Evolutionary conservation across 2,797 vertebrate genomes (phyloP).

Genomic region (Acipenser oxyrinchus): DNA sequence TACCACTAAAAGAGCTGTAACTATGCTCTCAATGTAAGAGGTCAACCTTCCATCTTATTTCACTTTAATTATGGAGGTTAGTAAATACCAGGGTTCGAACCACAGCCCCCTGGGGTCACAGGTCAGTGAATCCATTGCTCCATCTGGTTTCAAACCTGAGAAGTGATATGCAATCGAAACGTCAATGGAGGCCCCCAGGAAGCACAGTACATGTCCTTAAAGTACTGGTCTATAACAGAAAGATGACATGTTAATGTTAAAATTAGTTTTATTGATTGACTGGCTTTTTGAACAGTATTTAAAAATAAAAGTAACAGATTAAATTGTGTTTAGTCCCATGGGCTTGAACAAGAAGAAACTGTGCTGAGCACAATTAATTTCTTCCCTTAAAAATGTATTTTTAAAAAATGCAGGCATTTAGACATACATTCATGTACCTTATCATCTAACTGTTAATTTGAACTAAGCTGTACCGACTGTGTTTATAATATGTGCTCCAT

Average conservation of each 20-base stretch:
- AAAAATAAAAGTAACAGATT: not conserved
- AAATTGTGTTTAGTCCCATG: too few relatives aligned
- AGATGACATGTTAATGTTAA: not conserved
- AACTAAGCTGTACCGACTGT: too few relatives aligned
- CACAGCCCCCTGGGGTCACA: not conserved
- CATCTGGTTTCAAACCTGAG: not conserved
- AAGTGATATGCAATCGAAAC: not conserved
- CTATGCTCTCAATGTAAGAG: too few relatives aligned
- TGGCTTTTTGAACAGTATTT: not conserved
- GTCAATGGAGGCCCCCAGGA: not conserved
- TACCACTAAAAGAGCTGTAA: too few relatives aligned
- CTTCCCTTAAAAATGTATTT: constrained; percentile 13
- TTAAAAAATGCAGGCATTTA: constrained; percentile 7
- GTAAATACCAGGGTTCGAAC: not conserved
- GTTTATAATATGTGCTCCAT: too few relatives aligned
- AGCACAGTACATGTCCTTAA: not conserved
- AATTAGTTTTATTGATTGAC: not conserved
- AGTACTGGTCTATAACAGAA: not conserved
- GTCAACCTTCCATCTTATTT: not conserved
- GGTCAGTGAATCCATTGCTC: not conserved
- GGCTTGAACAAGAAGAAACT: not conserved
- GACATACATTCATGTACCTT: too few relatives aligned
- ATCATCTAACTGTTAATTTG: too few relatives aligned
- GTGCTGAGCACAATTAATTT: not conserved
- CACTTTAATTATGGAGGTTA: not conserved